These are phyloP conservation scores for Metopia argyrocephala DNA, from an alignment of 2,888 invertebrate species.

Conservation along the genomic window DNA sequence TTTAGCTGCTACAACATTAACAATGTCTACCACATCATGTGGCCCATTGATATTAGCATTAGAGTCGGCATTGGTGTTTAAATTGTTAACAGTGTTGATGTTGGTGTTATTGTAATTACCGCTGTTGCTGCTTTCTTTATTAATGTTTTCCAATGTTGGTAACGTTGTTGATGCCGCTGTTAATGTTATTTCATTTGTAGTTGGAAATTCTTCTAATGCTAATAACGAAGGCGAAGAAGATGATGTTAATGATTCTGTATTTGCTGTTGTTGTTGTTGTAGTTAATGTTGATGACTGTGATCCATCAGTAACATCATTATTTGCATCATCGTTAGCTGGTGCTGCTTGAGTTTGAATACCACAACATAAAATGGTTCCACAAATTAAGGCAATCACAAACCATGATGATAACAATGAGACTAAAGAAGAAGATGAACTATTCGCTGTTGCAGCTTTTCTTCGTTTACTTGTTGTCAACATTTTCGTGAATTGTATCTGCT, in stretches of 20 bases:
- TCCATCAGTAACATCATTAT: slow-evolving; percentile 57
- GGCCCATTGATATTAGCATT: slow-evolving; percentile 39
- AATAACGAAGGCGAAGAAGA: neutral
- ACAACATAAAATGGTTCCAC: slow-evolving; percentile 72
- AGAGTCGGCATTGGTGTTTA: slow-evolving; percentile 7
- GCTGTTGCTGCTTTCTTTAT: slow-evolving; percentile 45
- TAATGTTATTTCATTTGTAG: slow-evolving; percentile 47
- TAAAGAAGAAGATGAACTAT: slow-evolving; percentile 12
- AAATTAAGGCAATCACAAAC: slow-evolving; percentile 68
- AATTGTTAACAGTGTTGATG: slow-evolving; percentile 42
- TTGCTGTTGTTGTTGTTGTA: slow-evolving; percentile 15
- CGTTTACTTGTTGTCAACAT: slow-evolving; percentile 65
- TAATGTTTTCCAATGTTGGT: slow-evolving; percentile 51
- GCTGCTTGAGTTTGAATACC: slow-evolving; percentile 73
- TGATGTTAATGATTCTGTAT: slow-evolving; percentile 36
- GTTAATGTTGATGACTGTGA: slow-evolving; percentile 35
- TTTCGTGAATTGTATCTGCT: slow-evolving; percentile 51
- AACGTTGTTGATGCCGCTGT: slow-evolving; percentile 42
- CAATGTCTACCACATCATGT: slow-evolving; percentile 55
- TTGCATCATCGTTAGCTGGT: slow-evolving; percentile 68
- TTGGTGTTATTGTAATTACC: slow-evolving; percentile 32
- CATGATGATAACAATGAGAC: slow-evolving; percentile 39
- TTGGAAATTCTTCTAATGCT: slow-evolving; percentile 37
- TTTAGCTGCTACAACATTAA: slow-evolving; percentile 49
- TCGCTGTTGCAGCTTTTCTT: slow-evolving; percentile 65